These are phyloP conservation scores for Corapipo altera DNA, from an alignment of 2,113 vertebrate species.

Conservation along the genomic window DNA sequence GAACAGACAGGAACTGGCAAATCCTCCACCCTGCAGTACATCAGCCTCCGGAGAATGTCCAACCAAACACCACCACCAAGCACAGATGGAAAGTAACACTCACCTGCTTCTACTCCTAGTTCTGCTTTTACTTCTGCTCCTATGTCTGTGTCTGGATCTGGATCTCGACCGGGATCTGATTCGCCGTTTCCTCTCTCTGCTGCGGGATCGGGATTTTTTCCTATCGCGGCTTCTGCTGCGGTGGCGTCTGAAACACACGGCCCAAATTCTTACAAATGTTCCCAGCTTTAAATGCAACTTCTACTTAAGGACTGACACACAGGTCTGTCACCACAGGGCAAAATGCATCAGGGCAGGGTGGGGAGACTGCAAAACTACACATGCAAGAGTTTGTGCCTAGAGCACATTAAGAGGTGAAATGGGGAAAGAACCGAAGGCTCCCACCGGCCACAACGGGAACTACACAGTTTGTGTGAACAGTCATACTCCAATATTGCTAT, in stretches of 20 bases:
- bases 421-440: neutral
- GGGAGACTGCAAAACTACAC: neutral
- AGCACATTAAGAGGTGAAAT: neutral
- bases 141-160: conserved; percentile 87
- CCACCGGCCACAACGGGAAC: neutral
- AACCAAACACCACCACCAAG: neutral
- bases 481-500: neutral
- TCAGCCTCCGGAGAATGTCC: accelerated
- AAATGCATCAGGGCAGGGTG: neutral
- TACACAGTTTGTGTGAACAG: neutral
- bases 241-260: conserved; percentile 79
- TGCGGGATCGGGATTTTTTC: conserved; percentile 86
- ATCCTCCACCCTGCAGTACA: neutral
- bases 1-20: neutral
- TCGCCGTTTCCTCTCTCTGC: conserved; percentile 89
- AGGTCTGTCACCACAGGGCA: neutral
- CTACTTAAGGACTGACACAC: neutral
- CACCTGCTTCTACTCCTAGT: conserved; percentile 95
- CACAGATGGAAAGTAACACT: neutral
- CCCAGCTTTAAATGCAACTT: neutral
- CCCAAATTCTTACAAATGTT: neutral
- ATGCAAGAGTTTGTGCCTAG: neutral
- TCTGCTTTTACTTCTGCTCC: conserved; percentile 87
- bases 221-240: conserved; percentile 90
- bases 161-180: conserved; percentile 88